Percentiles rank a stretch among this genome's conserved stretches.
These are phyloP conservation scores for Stenodera caucasica DNA, from an alignment of 2,888 invertebrate genomes.

Conservation along the genomic window DNA sequence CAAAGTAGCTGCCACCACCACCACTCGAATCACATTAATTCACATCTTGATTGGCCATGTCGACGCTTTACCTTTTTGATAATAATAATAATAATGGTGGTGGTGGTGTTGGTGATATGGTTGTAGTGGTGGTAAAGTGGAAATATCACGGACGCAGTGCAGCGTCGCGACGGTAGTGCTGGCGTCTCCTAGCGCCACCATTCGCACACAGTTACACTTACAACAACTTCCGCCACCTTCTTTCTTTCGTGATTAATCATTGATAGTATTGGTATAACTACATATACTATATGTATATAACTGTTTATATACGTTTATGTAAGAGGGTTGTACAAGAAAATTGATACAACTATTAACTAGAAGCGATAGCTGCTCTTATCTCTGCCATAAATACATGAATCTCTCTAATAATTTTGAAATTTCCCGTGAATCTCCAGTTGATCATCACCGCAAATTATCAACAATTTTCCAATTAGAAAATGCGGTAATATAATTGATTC, in stretches of 20 bases:
- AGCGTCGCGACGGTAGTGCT: constrained; percentile 50
- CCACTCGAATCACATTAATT: constrained; percentile 19
- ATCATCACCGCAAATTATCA: too few species aligned
- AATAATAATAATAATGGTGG: background rate
- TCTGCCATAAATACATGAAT: too few species aligned
- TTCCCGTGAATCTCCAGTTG: too few species aligned
- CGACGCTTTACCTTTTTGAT: constrained; percentile 5
- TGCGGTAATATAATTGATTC: too few species aligned
- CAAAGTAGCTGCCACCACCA: constrained; percentile 4
- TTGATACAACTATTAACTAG: constrained; percentile 1
- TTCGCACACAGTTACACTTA: constrained; percentile 38
- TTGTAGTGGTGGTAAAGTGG: constrained; percentile 27
- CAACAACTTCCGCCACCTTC: constrained; percentile 43
- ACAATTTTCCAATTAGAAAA: too few species aligned
- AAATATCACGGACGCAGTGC: constrained; percentile 44
- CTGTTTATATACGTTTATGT: constrained; percentile 16
- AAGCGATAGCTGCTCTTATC: too few species aligned
- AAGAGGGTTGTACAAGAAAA: constrained; percentile 5
- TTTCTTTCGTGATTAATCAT: constrained; percentile 41
- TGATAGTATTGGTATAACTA: too few species aligned
- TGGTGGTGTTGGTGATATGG: background rate
- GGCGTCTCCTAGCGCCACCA: constrained; percentile 52
- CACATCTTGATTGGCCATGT: constrained; percentile 22
- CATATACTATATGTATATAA: too few species aligned
- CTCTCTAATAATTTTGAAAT: too few species aligned